Percentiles rank a stretch among this genome's conserved stretches.
Conservation (phyloP, 2,888 invertebrate species). For the Melanophora roralis region DNA sequence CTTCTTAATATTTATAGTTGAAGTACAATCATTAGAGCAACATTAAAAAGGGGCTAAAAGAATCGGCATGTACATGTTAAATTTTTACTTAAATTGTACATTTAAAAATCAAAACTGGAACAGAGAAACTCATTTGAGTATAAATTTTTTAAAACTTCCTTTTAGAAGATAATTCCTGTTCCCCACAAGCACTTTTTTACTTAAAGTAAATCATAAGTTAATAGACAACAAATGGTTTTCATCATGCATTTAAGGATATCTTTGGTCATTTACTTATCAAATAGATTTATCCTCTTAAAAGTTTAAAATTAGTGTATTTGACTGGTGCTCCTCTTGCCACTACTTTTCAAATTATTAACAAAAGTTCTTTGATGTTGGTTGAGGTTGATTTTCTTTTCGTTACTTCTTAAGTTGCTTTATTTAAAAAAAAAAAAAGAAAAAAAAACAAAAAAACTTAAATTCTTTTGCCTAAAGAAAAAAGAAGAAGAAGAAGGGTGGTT, state of each 20-base stretch:
- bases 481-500: conserved; percentile 47
- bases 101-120: too few relatives aligned
- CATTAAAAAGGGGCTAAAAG: neutral
- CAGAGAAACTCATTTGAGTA: too few relatives aligned
- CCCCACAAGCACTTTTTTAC: too few relatives aligned
- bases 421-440: too few relatives aligned
- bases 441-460: too few relatives aligned
- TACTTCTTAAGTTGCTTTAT: neutral
- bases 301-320: conserved; percentile 4
- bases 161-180: too few relatives aligned
- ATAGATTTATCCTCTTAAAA: conserved; percentile 11
- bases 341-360: conserved; percentile 12
- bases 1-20: neutral
- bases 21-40: neutral
- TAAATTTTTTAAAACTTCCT: too few relatives aligned
- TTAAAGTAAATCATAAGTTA: too few relatives aligned
- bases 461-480: too few relatives aligned
- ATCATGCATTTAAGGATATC: neutral
- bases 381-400: neutral
- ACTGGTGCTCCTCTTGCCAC: neutral
- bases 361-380: conserved; percentile 31
- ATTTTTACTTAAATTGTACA: too few relatives aligned
- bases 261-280: conserved; percentile 28
- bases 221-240: neutral
- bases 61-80: too few relatives aligned